Conservation (phyloP, 2,113 vertebrate genomes). For the Mus pahari region DNA sequence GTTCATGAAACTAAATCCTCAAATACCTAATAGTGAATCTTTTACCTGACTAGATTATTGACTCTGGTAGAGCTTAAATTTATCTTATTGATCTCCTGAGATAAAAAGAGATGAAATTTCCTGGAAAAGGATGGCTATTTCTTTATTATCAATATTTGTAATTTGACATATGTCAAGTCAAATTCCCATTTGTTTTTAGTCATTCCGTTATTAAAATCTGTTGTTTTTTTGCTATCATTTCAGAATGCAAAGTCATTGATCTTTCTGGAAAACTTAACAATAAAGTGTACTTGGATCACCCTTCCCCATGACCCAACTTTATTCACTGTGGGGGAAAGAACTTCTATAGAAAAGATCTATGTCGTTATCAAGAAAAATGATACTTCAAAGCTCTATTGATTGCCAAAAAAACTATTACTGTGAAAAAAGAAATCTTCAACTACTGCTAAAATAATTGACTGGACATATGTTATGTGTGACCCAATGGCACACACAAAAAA, state of each 20-base stretch:
- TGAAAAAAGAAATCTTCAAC: conserved; percentile 78
- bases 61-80: conserved; percentile 61
- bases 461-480: conserved; percentile 80
- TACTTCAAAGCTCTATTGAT: conserved; percentile 79
- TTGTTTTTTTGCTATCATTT: conserved; percentile 61
- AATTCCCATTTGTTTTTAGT: conserved; percentile 64
- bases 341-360: conserved; percentile 59
- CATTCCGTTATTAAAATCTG: conserved; percentile 62
- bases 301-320: conserved; percentile 57
- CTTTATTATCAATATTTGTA: conserved; percentile 70
- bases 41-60: conserved; percentile 69
- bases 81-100: conserved; percentile 70
- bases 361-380: conserved; percentile 76
- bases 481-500: conserved; percentile 62
- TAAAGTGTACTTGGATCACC: conserved; percentile 41
- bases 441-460: conserved; percentile 80
- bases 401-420: conserved; percentile 80
- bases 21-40: conserved; percentile 61
- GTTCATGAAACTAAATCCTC: conserved; percentile 43
- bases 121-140: conserved; percentile 71
- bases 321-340: conserved; percentile 16
- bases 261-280: conserved; percentile 66
- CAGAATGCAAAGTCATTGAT: conserved; percentile 53
- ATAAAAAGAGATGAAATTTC: conserved; percentile 77
- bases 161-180: conserved; percentile 72